Conservation (phyloP, 1,140 invertebrate species). For the Whitmania pigra region DNA sequence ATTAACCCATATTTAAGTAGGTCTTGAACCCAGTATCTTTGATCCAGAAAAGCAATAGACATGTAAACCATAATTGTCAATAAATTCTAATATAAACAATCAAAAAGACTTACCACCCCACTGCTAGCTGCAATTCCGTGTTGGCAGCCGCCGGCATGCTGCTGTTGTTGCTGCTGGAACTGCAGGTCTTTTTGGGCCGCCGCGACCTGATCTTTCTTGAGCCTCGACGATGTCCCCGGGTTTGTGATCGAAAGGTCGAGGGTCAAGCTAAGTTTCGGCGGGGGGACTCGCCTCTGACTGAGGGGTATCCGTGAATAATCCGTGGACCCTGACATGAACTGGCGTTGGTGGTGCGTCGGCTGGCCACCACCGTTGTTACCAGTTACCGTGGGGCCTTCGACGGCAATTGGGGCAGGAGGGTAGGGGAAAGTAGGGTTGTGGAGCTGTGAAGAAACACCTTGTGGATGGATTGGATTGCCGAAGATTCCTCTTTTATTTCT, state of each 20-base stretch:
- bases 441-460: no score
- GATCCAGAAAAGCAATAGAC: no score
- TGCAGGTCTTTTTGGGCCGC: neutral
- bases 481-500: no score
- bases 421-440: neutral
- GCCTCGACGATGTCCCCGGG: conserved; percentile 12
- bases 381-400: neutral
- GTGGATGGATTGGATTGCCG: no score
- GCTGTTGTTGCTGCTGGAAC: neutral
- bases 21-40: no score
- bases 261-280: conserved; percentile 25
- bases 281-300: conserved; percentile 22
- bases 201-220: conserved; percentile 7
- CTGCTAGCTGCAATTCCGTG: conserved; percentile 21
- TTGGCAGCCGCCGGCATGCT: neutral
- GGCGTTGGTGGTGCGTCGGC: neutral
- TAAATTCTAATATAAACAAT: no score
- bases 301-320: conserved; percentile 21
- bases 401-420: neutral
- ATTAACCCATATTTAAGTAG: no score
- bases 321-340: neutral
- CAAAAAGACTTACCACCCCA: conserved; percentile 17
- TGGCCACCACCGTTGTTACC: neutral
- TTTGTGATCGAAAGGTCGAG: conserved; percentile 23
- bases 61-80: no score